Percentiles rank a stretch among this genome's conserved stretches.
Conservation (phyloP, 2,888 invertebrate species). For the Achlya flavicornis region DNA sequence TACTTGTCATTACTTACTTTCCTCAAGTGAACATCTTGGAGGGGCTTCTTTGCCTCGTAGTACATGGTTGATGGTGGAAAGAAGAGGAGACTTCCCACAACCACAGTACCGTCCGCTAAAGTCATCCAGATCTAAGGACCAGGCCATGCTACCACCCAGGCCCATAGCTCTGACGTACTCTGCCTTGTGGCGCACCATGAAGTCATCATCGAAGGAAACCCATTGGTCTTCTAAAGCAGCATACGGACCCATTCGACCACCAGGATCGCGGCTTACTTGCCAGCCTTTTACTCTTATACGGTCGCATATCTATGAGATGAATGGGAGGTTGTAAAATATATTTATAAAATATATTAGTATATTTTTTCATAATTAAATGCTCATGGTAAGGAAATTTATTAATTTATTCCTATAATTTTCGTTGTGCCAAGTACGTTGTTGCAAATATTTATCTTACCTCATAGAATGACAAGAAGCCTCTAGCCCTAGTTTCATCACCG, state of each 20-base stretch:
- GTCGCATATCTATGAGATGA: conserved; percentile 88
- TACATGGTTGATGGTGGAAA: conserved; percentile 92
- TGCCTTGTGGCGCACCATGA: conserved; percentile 92
- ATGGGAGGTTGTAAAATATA: not conserved
- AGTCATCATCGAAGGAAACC: conserved; percentile 96
- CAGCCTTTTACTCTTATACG: conserved; percentile 90
- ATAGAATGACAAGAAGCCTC: conserved; percentile 94
- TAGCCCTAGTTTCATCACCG: conserved; percentile 93
- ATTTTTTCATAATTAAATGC: not conserved
- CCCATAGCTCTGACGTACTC: conserved; percentile 91
- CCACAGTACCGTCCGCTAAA: conserved; percentile 89
- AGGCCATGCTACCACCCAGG: conserved; percentile 94
- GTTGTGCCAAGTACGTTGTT: no score
- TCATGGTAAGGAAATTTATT: no score
- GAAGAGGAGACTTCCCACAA: conserved; percentile 91
- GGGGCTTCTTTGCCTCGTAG: conserved; percentile 87
- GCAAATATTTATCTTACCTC: conserved; percentile 82
- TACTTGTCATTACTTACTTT: conserved; percentile 54
- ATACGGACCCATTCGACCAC: conserved; percentile 94
- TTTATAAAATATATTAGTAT: no score
- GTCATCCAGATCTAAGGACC: conserved; percentile 95
- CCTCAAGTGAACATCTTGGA: conserved; percentile 75
- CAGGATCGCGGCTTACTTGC: conserved; percentile 90
- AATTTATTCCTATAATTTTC: not conserved
- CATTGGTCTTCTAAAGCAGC: conserved; percentile 93